Evolutionary conservation across 2,113 vertebrate species (phyloP).

Genomic region (Prolemur simus): DNA sequence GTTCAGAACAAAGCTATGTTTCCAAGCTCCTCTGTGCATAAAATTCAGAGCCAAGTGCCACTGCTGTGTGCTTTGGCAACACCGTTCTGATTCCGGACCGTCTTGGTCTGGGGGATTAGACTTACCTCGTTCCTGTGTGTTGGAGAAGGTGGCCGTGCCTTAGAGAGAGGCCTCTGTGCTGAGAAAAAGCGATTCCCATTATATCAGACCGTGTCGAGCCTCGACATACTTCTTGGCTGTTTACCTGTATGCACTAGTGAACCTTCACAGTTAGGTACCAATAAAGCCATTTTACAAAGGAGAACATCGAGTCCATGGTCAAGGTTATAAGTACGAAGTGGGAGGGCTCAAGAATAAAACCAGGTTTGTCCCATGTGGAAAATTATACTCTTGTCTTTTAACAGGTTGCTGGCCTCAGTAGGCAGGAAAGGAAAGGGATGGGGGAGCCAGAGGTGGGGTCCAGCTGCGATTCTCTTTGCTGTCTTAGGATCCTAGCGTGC

Average conservation of each 20-base stretch:
- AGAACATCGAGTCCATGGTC: accelerated
- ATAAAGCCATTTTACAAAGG: too few relatives aligned
- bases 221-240: neutral
- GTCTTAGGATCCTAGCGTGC: neutral
- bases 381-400: neutral
- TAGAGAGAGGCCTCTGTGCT: accelerated
- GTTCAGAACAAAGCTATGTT: neutral
- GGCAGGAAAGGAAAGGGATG: neutral
- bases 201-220: accelerated
- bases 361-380: neutral
- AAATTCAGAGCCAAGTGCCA: neutral
- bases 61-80: too few relatives aligned
- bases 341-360: too few relatives aligned
- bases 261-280: too few relatives aligned
- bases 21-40: neutral
- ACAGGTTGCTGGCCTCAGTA: neutral
- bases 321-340: neutral
- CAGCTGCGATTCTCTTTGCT: neutral
- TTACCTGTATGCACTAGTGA: neutral
- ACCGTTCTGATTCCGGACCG: neutral
- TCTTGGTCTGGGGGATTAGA: neutral
- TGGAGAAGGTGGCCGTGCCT: neutral
- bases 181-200: neutral
- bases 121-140: too few relatives aligned
- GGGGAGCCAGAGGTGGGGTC: neutral